Evolutionary conservation across 2,113 vertebrate genomes (phyloP).

Genomic region (Ardeotis arabs): DNA sequence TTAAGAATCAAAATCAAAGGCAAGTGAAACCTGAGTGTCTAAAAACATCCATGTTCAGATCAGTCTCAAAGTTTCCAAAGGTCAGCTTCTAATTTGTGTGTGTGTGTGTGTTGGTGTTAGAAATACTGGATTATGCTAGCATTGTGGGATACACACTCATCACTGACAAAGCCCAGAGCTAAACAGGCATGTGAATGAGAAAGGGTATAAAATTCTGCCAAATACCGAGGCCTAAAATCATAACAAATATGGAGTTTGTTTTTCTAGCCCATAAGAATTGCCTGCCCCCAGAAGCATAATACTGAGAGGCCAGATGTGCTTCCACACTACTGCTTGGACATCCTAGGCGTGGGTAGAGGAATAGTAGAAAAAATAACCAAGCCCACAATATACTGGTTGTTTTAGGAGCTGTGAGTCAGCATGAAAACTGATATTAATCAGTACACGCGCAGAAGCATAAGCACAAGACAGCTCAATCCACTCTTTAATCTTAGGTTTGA

Average conservation of each 20-base stretch:
- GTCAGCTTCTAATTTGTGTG: background rate
- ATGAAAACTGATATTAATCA: background rate
- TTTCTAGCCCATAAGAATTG: background rate
- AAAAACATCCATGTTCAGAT: background rate
- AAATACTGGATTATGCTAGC: background rate
- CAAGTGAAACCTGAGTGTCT: slow-evolving; percentile 5
- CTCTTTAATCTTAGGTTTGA: background rate
- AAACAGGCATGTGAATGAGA: background rate
- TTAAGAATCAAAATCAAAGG: slow-evolving; percentile 28
- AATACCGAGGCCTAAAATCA: background rate
- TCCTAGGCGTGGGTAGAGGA: background rate
- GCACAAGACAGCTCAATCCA: background rate
- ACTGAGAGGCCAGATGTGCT: background rate
- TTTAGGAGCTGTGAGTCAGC: background rate
- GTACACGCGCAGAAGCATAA: background rate
- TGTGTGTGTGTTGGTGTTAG: background rate
- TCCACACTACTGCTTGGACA: background rate
- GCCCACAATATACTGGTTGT: background rate
- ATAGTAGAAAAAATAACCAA: background rate
- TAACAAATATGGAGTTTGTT: background rate
- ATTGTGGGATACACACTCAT: background rate
- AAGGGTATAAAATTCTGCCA: background rate
- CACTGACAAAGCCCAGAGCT: background rate
- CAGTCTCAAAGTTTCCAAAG: background rate
- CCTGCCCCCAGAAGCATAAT: background rate